A percentile compares a stretch with the other conserved stretches of the same genome.
phyloP scores from a whole-genome alignment of 2,888 invertebrate species.

The Latrodectus elegans region DNA sequence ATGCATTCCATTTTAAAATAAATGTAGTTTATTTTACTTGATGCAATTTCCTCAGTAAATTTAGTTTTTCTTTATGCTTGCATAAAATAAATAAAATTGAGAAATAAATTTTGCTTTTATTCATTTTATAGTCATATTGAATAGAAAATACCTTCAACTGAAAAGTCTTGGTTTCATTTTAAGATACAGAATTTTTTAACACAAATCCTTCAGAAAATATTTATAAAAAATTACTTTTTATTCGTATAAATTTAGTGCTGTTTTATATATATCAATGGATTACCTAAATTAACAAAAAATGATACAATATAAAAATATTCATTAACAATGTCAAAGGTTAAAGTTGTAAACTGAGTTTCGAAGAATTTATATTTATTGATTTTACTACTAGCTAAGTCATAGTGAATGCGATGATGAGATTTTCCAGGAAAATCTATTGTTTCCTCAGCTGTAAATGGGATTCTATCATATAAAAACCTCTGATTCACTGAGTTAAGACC shows the following conservation, averaged over 20 bases:
- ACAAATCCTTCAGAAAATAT: too few relatives aligned
- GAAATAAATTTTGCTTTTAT: too few relatives aligned
- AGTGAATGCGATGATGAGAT: background rate
- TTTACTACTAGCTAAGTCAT: background rate
- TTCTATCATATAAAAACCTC: constrained; percentile 2
- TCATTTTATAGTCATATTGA: too few relatives aligned
- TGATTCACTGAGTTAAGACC: background rate
- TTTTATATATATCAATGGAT: background rate
- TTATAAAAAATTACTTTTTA: too few relatives aligned
- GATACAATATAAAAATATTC: constrained; percentile 7
- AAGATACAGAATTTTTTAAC: too few relatives aligned
- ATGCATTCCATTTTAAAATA: too few relatives aligned
- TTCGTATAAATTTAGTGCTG: background rate
- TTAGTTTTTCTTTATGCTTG: too few relatives aligned
- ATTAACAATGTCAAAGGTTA: background rate
- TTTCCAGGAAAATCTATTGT: background rate
- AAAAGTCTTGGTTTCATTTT: too few relatives aligned
- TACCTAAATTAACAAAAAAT: background rate
- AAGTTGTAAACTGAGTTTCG: background rate
- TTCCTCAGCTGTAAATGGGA: background rate
- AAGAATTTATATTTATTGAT: constrained; percentile 13
- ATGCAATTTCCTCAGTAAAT: too few relatives aligned
- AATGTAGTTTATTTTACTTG: too few relatives aligned
- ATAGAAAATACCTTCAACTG: too few relatives aligned
- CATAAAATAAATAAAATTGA: too few relatives aligned